Base-by-base conservation (phyloP, 2,888 invertebrate genomes). In the Heliconius sara region DNA sequence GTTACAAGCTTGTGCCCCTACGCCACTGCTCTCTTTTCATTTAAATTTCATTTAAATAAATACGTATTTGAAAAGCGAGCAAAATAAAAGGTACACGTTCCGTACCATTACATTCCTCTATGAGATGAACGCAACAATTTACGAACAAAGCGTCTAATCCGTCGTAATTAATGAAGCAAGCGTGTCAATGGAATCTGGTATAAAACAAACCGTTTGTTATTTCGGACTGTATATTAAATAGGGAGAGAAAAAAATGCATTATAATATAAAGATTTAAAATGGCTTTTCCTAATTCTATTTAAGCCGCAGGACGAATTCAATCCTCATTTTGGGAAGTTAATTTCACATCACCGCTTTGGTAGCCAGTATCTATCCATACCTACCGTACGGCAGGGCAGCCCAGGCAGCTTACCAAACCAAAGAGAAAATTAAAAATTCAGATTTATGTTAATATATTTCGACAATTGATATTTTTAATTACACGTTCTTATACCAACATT, bases 131-230 rank as follows among this genome's bases (percentile, higher is more conserved):
- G 39, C 39, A 71, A 63, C 68, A 65, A 76, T 67, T 74, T 70
- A 65, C 68, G n/a, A 70, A 63, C 70, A 80, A 77, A 78, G 63
- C 70, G 27, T 63, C 77, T 80, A 80, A 80, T 80, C 70, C 70
- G 47, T 75, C 65, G 77, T 77, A 77, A 80, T 80, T 77, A 77
- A 80, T 80, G 77, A 77, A 68, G 65, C 65, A 73, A 57, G 66
- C 68, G 47, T 75, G 70, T 68, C 74, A 65, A 77, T 65, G 65
- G 74, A 67, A 43, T 74, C 60, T 79, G 75, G 19, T 75, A 30
- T 65, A 22, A 75, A 75, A 75, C 66, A 73, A 73, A 39, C 9
- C 68, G 67, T 75, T 79, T 75, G 68, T 79, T 63, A n/a, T 30
- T 79, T 75, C 57, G 57, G 65, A 39, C 47, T 72, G 52, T 78